Evolutionary conservation across 2,113 vertebrate genomes (phyloP), one percentile per base, ranked within the genome.

Genomic region (Cyprinodon brontotheroides): DNA sequence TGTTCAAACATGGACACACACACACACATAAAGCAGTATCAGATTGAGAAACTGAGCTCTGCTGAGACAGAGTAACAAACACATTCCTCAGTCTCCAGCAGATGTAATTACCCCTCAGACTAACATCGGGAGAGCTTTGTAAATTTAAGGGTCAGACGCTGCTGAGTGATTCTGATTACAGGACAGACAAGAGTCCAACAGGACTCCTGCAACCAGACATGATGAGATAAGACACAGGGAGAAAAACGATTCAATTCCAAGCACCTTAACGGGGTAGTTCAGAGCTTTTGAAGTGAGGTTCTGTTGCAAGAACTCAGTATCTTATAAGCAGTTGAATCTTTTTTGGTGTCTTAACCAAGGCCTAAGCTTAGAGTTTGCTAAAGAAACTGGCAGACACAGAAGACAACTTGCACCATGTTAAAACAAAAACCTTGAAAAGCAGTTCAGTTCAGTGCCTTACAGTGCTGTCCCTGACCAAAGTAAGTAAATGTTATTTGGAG

Each of bases 61-160:
- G 74, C 74, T 73, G 81, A 77, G 84, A 80, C 9, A 14, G 77
- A 66, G 47, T 61, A 68, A 87, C 80, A 64, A 70, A 70, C 80
- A 71, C 22, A n/a, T 64, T 74, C 77, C 69, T 81, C 64, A 11
- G 68, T 82, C 78, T 63, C 41, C 62, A 74, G 81, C 84, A 84
- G 86, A 82, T 80, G 87, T 90, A 91, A 91, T 91, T 90, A 91
- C 75, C 73, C 64, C 79, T 74, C 12, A 20, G 77, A 84, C 78
- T 78, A 57, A 77, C 78, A 57, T 41, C 0, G 65, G 40, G 20
- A 62, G 77, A 82, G 82, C 65, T 74, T 75, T 39, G 77, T 76
- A 81, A 75, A 86, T 81, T 72, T 87, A 75, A 86, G 83, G 80
- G 68, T 80, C 76, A 77, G 85, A 68, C 69, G 5, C 38, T 10